These are phyloP conservation scores for Archilochus colubris DNA, from an alignment of 2,113 vertebrate genomes.

Conservation along the genomic window DNA sequence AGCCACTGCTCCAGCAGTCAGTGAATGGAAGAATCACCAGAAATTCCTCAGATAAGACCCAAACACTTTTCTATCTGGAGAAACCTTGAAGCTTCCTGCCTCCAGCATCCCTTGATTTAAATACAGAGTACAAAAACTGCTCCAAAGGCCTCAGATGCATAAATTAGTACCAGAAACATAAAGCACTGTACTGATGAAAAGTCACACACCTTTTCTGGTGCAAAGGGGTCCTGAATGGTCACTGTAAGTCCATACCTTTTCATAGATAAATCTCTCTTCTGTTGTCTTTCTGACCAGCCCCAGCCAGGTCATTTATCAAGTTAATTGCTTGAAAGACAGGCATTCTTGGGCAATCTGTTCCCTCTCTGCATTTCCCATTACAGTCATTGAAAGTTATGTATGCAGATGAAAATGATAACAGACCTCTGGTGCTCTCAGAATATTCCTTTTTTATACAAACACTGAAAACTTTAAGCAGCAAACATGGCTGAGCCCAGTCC, in stretches of 20 bases:
- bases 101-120: not conserved
- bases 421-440: not conserved
- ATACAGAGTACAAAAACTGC: not conserved
- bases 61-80: not conserved
- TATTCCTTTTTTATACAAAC: constrained; percentile 45
- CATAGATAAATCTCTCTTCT: constrained; percentile 17
- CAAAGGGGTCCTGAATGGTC: not conserved
- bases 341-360: constrained; percentile 71
- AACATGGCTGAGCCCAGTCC: not conserved
- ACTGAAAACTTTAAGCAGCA: constrained; percentile 12
- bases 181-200: not conserved
- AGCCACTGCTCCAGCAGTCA: not conserved
- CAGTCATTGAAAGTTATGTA: constrained; percentile 58
- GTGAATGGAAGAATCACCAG: not conserved
- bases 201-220: not conserved
- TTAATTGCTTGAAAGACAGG: constrained; percentile 60
- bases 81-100: not conserved
- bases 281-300: constrained; percentile 27
- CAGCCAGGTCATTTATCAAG: constrained; percentile 49
- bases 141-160: not conserved
- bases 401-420: constrained; percentile 62
- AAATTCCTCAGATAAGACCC: constrained; percentile 24
- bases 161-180: not conserved
- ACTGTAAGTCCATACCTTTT: not conserved
- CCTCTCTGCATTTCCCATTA: constrained; percentile 49